Evolutionary conservation across 1,140 invertebrate genomes (phyloP), one percentile per base, ranked within the genome.

Genomic region (Pachyrhynchus sulphureomaculatus): DNA sequence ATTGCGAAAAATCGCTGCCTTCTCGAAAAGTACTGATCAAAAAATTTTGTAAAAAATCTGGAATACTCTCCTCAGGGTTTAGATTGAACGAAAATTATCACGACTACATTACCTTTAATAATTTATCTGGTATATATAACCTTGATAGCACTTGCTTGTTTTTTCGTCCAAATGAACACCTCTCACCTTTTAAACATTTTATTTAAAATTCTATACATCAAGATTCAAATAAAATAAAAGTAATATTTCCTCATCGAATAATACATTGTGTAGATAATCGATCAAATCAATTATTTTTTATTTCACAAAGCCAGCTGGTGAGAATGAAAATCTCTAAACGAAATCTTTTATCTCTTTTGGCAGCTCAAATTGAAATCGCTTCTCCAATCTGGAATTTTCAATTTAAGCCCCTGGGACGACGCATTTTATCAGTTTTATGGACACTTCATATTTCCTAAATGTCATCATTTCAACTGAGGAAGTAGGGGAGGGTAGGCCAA

Each of bases 321-420:
- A 23, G 15, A 42, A 57, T 57, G 26, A 18, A 44, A 51, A 59
- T 49, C 33, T 49, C 33, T 42, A 6, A 59, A 59, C 32, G 45
- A 59, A 49, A 49, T 59, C 56, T 51, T 51, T 59, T 59, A 59
- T 59, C 56, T 59, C 56, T 51, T 41, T 51, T 49, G 56, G 34
- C 56, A 49, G 56, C 45, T 44, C 21, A 20, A 33, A 47, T 57
- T 37, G 39, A 37, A 45, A 44, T 56, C 53, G 53, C 17, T 51
- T 23, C 48, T 51, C 29, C 39, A 56, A 57, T 47, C 29, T 59
- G 45, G 47, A 49, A 51, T 59, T 49, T 59, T 59, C 45, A 59
- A 59, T 59, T 59, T 59, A 42, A 45, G 41, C 45, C 56, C 56
- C 32, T 21, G 47, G 20, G 56, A 49, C n/a, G 39, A 10, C 33